Conservation (phyloP, 2,888 invertebrate species). For the Noctua janthina region DNA sequence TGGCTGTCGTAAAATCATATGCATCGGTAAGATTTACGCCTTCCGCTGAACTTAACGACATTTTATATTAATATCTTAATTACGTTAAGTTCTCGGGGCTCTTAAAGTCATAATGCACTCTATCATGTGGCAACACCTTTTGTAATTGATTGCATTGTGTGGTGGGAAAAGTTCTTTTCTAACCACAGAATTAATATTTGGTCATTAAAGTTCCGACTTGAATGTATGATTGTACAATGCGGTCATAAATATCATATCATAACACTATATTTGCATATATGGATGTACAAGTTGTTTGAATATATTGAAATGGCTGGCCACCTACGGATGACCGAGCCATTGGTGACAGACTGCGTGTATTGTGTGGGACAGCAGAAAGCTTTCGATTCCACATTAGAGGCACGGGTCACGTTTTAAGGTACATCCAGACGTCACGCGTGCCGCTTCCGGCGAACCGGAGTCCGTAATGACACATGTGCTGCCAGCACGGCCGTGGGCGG, state of each 20-base stretch:
- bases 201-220: slow-evolving; percentile 24
- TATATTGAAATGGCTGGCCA: slow-evolving; percentile 52
- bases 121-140: slow-evolving; percentile 43
- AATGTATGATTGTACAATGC: slow-evolving; percentile 10
- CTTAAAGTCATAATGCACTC: slow-evolving; percentile 15
- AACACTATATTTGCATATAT: slow-evolving; percentile 46
- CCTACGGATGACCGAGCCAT: slow-evolving; percentile 62
- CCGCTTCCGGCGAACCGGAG: slow-evolving; percentile 81
- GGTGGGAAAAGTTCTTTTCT: slow-evolving; percentile 41
- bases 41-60: slow-evolving; percentile 77
- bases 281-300: slow-evolving; percentile 49
- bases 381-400: slow-evolving; percentile 75
- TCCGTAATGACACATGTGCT: slow-evolving; percentile 78
- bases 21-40: slow-evolving; percentile 77
- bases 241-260: slow-evolving; percentile 17
- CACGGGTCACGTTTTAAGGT: slow-evolving; percentile 83
- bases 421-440: slow-evolving; percentile 85
- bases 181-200: slow-evolving; percentile 9
- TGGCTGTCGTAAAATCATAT: slow-evolving; percentile 69
- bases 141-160: slow-evolving; percentile 30
- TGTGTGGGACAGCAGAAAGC: slow-evolving; percentile 68
- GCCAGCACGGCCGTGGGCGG: slow-evolving; percentile 63
- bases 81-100: slow-evolving; percentile 58
- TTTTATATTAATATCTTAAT: slow-evolving; percentile 76
- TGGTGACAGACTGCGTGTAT: slow-evolving; percentile 67